Conservation (phyloP, 2,888 invertebrate genomes). For the Alviniconcha strummeri region DNA sequence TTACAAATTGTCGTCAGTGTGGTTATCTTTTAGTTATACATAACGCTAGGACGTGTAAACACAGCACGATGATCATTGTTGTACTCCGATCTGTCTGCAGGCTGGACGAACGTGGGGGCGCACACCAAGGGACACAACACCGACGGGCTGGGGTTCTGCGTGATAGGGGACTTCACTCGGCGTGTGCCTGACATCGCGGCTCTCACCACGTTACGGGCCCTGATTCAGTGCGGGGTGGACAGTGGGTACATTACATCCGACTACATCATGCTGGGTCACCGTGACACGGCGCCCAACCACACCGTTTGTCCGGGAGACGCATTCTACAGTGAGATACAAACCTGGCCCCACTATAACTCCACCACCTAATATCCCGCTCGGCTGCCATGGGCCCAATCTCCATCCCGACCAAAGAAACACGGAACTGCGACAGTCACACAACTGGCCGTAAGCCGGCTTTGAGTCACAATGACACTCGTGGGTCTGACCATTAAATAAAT, state of each 20-base stretch:
- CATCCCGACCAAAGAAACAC: no score
- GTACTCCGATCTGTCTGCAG: no score
- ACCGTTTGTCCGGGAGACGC: conserved; percentile 53
- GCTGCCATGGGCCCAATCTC: no score
- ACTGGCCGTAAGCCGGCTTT: no score
- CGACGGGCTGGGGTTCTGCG: conserved; percentile 55
- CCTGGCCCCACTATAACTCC: conserved; percentile 46
- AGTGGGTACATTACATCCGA: conserved; percentile 44
- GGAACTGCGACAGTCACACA: no score
- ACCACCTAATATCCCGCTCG: not conserved
- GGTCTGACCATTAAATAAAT: no score
- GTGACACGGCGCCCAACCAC: conserved; percentile 40
- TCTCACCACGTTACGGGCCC: conserved; percentile 48
- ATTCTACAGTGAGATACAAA: conserved; percentile 46
- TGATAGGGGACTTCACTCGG: conserved; percentile 58
- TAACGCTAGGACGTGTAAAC: no score
- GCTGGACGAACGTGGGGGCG: conserved; percentile 84
- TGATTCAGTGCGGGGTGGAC: conserved; percentile 56
- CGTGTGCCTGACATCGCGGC: conserved; percentile 51
- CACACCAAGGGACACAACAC: conserved; percentile 81
- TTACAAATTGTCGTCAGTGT: no score
- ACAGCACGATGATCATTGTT: no score
- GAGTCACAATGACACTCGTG: no score
- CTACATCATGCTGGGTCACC: conserved; percentile 54
- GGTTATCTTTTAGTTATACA: no score